Base-by-base conservation (phyloP, 2,113 vertebrate species). In the Mirza zaza region DNA sequence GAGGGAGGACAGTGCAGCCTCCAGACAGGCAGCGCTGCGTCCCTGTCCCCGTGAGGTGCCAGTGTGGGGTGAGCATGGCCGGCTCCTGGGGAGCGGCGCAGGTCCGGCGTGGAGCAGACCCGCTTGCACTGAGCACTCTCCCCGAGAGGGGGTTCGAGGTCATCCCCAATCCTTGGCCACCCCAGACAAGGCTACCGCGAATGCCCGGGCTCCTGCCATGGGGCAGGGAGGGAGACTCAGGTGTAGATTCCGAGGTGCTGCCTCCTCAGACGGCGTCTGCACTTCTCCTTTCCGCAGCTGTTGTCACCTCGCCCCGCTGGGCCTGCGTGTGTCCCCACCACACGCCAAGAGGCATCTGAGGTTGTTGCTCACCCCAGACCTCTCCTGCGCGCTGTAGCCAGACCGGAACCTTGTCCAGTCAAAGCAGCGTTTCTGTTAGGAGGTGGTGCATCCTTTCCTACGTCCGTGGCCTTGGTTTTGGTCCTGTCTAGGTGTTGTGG, bases 1-100 rank as follows among this genome's bases (percentile, higher is more conserved):
- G 36, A 20, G 4, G 5, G n/a, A 76, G 17, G 36, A 29, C 29
- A 21, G 50, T 27, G 20, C 23, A 27, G 14, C 57, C 39, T 89
- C 42, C 61, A 39, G 67, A 4, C 29, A 25, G 48, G 20, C 52
- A 6, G 21, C 8, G 50, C 14, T 3, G 3, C 3, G 5, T n/a
- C 27, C 15, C 3, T 8, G 45, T 45, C 45, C 15, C 3, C 1
- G 2, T 20, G 45, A 9, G 1, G 7, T 15, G 77, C 4, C 9
- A 12, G 1, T n/a, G 34, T 6, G 12, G 50, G 10, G 2, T 3
- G 61, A 13, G 0, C 18, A 5, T 1, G 25, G 5, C 55, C 12
- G 10, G 48, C 34, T 14, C 6, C 1, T 55, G 20, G 32, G 45
- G 27, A 45, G 42, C 52, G 6, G 52, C 5, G 1, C 52, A 5